Percentiles rank a stretch among this genome's conserved stretches.
Evolutionary conservation across 2,113 vertebrate species (phyloP).

Genomic region (Gopherus flavomarginatus): DNA sequence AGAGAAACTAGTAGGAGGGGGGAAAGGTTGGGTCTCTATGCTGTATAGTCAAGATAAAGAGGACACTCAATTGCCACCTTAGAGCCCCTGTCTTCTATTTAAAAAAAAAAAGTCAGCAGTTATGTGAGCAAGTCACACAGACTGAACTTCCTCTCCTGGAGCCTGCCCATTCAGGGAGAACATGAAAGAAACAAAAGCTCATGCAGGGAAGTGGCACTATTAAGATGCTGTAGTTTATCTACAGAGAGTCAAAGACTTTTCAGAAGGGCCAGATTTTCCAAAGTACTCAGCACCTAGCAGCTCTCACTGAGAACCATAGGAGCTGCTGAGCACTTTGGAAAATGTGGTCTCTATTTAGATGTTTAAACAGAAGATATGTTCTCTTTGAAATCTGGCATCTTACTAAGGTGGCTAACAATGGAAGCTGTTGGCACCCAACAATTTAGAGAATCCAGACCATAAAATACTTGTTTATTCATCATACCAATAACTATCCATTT

Average conservation of each 20-base stretch:
- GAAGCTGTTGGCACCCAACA: rapidly evolving
- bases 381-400: neutral
- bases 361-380: neutral
- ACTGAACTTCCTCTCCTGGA: neutral
- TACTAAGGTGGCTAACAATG: neutral
- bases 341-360: neutral
- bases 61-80: rapidly evolving
- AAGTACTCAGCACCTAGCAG: neutral
- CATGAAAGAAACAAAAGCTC: neutral
- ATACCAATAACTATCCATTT: neutral
- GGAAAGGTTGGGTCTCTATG: neutral
- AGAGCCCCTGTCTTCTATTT: neutral
- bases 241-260: rapidly evolving
- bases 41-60: neutral
- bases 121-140: neutral
- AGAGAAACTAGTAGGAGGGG: neutral
- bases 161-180: neutral
- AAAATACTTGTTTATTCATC: neutral
- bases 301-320: neutral
- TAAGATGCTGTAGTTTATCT: neutral
- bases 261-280: neutral
- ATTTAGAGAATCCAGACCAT: neutral
- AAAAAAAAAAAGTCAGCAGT: neutral
- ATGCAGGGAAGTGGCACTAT: neutral
- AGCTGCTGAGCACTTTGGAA: neutral